Conservation (phyloP, 2,113 vertebrate species). For the Phrynocephalus versicolor region DNA sequence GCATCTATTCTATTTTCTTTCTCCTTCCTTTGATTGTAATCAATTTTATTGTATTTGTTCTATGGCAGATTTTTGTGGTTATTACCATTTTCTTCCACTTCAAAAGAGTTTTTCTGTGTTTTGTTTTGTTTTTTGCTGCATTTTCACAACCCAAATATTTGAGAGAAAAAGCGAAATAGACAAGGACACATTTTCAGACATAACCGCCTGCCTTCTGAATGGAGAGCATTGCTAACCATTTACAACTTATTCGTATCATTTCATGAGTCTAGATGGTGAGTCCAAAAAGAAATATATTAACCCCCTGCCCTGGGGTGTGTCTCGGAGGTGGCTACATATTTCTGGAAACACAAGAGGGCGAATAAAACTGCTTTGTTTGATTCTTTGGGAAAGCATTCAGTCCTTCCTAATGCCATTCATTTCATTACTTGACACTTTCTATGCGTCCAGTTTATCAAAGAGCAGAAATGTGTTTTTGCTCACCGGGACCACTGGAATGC, state of each 20-base stretch:
- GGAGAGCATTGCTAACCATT: background rate
- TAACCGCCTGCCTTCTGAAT: background rate
- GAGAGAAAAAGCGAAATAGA: background rate
- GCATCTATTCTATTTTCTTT: background rate
- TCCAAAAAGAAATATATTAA: background rate
- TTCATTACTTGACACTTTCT: background rate
- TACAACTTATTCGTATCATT: conserved; percentile 21
- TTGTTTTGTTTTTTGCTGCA: background rate
- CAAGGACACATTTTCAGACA: conserved; percentile 17
- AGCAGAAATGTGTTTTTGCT: background rate
- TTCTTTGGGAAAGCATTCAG: background rate
- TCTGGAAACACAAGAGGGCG: conserved; percentile 29
- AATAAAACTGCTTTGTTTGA: background rate
- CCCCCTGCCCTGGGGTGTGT: background rate
- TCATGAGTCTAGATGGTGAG: conserved; percentile 59
- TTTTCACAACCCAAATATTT: background rate
- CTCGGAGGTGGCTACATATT: background rate
- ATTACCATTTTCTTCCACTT: background rate
- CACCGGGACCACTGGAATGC: fast-evolving
- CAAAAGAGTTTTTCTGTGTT: background rate
- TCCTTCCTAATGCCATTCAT: fast-evolving
- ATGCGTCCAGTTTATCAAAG: background rate
- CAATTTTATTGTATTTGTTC: background rate
- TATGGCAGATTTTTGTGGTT: background rate
- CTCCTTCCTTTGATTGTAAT: background rate